Percentiles rank a stretch among this genome's conserved stretches.
phyloP scores from a whole-genome alignment of 2,113 vertebrate species.

The Rutilus rutilus region DNA sequence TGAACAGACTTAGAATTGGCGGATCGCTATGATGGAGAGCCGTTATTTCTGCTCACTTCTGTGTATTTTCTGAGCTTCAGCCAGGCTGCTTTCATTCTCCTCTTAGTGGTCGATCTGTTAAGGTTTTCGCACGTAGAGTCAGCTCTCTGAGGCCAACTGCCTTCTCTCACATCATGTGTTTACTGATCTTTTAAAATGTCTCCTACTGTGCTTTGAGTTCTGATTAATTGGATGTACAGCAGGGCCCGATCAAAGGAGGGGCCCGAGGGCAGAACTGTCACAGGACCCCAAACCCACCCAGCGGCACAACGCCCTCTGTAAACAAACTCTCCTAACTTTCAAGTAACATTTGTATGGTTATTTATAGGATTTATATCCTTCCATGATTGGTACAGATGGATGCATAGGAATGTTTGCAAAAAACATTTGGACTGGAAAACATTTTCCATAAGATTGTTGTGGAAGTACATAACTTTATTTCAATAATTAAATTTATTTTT shows the following conservation, averaged over 20 bases:
- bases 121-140: constrained; percentile 3
- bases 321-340: neutral
- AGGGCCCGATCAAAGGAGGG: neutral
- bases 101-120: constrained; percentile 49
- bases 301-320: neutral
- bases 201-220: constrained; percentile 25
- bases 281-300: neutral
- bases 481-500: neutral
- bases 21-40: neutral
- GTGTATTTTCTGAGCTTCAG: constrained; percentile 42
- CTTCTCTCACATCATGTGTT: constrained; percentile 16
- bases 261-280: neutral
- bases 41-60: neutral
- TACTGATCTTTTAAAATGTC: constrained; percentile 38
- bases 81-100: constrained; percentile 35
- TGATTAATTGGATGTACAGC: constrained; percentile 38
- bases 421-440: neutral
- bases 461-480: neutral
- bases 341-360: neutral
- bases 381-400: neutral
- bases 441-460: neutral
- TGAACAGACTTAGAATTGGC: constrained; percentile 31
- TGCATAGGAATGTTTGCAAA: neutral
- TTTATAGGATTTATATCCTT: neutral
- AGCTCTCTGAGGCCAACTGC: constrained; percentile 19